Percentiles rank a stretch among this genome's conserved stretches.
phyloP scores from a whole-genome alignment of 2,888 invertebrate species.

The Eumacrocentrus americanus region DNA sequence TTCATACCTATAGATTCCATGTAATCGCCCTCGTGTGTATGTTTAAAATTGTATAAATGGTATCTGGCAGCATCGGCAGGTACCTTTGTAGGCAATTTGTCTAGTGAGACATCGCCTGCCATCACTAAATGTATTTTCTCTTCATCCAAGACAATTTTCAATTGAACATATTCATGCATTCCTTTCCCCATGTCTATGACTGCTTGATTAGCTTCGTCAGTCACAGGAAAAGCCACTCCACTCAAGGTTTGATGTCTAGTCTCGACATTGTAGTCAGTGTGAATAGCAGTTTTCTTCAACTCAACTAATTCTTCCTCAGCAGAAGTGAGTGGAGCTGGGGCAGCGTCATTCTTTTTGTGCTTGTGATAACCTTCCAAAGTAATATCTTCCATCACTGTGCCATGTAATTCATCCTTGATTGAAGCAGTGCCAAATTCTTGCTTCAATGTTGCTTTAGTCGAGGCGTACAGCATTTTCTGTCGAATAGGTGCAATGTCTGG shows the following conservation, averaged over 20 bases:
- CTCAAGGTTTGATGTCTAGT: constrained; percentile 88
- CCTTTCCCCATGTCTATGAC: constrained; percentile 76
- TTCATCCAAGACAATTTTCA: constrained; percentile 83
- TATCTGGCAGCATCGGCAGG: constrained; percentile 88
- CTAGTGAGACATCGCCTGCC: constrained; percentile 72
- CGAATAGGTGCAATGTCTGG: constrained; percentile 90
- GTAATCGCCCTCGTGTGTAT: constrained; percentile 91
- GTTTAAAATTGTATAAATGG: constrained; percentile 89
- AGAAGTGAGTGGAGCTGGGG: constrained; percentile 88
- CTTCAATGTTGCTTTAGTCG: constrained; percentile 96
- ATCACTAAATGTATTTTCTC: constrained; percentile 86
- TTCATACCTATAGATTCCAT: constrained; percentile 82
- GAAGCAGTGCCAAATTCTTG: constrained; percentile 94
- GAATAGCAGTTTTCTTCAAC: constrained; percentile 70
- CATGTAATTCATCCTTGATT: constrained; percentile 94
- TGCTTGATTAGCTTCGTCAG: constrained; percentile 78
- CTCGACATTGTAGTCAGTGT: constrained; percentile 80
- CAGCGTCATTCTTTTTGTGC: constrained; percentile 76
- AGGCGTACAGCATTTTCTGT: constrained; percentile 97
- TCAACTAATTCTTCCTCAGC: constrained; percentile 86
- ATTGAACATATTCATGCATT: constrained; percentile 86
- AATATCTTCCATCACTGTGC: constrained; percentile 82
- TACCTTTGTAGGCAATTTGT: constrained; percentile 77
- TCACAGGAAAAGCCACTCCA: constrained; percentile 89
- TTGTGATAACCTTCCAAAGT: constrained; percentile 81